These are phyloP conservation scores for Ceraclea dissimilis DNA, from an alignment of 2,888 invertebrate species.

Conservation along the genomic window DNA sequence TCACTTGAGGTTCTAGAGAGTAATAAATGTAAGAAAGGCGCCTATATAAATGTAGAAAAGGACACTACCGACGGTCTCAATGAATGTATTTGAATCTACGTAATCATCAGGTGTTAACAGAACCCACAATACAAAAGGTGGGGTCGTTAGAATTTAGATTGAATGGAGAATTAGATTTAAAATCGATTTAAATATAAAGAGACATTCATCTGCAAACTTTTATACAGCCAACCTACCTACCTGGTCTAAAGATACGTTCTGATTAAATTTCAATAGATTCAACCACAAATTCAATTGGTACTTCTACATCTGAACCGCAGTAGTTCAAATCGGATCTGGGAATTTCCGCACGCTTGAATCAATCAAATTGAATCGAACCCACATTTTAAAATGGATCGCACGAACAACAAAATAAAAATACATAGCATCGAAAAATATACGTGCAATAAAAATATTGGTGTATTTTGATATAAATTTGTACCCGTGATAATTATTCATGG, in stretches of 20 bases:
- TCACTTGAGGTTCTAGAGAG: neutral
- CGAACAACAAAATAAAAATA: too few species aligned
- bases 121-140: neutral
- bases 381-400: too few species aligned
- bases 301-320: too few species aligned
- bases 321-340: too few species aligned
- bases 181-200: neutral
- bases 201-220: neutral
- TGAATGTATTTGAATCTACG: neutral
- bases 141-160: neutral
- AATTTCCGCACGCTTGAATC: too few species aligned
- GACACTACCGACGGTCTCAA: neutral
- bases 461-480: too few species aligned
- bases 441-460: too few species aligned
- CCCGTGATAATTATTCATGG: too few species aligned
- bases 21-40: neutral
- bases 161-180: neutral
- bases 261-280: neutral
- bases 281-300: neutral
- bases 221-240: neutral
- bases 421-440: too few species aligned
- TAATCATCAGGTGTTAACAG: too few species aligned
- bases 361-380: too few species aligned
- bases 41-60: neutral
- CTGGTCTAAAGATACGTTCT: neutral